Evolutionary conservation across 37 sponge, comb jelly and placozoan species (phyloP), one percentile per base, ranked within the genome.

Genomic region (Agelas oroides): DNA sequence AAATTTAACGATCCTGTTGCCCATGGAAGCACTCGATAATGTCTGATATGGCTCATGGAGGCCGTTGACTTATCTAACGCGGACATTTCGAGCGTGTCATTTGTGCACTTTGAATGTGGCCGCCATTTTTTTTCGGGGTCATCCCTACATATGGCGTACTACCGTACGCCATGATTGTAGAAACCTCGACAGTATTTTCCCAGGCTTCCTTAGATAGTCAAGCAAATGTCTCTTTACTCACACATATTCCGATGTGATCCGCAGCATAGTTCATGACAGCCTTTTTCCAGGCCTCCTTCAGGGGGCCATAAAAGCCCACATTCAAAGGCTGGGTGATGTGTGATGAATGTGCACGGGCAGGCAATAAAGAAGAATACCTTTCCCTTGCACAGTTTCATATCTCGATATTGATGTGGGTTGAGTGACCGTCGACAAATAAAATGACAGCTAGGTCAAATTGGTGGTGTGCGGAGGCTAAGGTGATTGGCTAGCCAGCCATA

Each of bases 401-500:
- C 28, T 78, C 79, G 13, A 78, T 53, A 31, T 78, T 40, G 25
- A 63, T 78, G 46, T 64, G 79, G 17, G 79, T 37, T 20, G 53
- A 37, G 24, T 76, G 77, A 15, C 77, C 59, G 24, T 76, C n/a
- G n/a, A n/a, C 77, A 17, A 76, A 25, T 18, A 76, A 30, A 23
- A 76, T 31, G 2, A 41, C 78, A n/a, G n/a, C n/a, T n/a, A 34
- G 78, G 62, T 11, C 73, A 73, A 1, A 14, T 23, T 36, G 83
- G 83, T 34, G 83, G 83, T 17, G 70, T 53, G 5, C 37, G 63
- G 6, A n/a, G 28, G 39, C 14, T 28, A 39, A 73, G 60, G 36
- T 84, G 87, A 20, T 86, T 78, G 52, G 59, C 77, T 5, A 86
- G 40, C 79, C 87, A 86, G 23, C 72, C 79, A 78, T 86, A 54